phyloP scores from a whole-genome alignment of 2,888 invertebrate genomes.

The Cephus rjabovi region DNA sequence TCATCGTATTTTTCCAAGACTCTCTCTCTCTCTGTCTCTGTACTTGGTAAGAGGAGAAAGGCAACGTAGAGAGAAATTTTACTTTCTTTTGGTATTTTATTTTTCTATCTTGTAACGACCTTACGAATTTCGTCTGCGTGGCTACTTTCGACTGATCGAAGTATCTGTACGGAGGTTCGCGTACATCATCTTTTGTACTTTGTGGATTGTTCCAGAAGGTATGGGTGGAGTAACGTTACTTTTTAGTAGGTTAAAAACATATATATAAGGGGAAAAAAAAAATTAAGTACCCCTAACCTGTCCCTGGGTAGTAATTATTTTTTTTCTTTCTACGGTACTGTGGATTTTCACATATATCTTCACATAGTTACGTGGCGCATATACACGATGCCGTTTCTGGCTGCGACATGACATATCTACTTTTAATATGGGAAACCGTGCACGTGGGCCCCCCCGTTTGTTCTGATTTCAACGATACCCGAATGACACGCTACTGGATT shows the following conservation, averaged over 20 bases:
- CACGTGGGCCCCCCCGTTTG: conserved; percentile 28
- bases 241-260: not conserved
- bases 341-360: not conserved
- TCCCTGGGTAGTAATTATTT: not conserved
- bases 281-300: not conserved
- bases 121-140: not conserved
- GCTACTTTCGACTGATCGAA: not conserved
- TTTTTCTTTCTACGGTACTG: not conserved
- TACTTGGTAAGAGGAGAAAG: not conserved
- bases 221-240: not conserved
- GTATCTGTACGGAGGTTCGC: not conserved
- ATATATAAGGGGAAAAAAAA: not conserved
- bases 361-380: not conserved
- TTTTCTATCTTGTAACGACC: not conserved
- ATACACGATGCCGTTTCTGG: not conserved
- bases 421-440: conserved; percentile 8
- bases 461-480: conserved; percentile 47
- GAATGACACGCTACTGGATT: conserved; percentile 35
- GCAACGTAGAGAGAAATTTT: not conserved
- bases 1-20: not conserved
- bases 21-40: not conserved
- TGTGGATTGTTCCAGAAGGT: not conserved
- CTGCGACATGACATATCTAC: conserved; percentile 10
- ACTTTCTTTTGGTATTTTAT: not conserved
- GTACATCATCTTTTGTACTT: not conserved